A percentile compares a stretch with the other conserved stretches of the same genome.
Conservation (phyloP, 2,113 vertebrate genomes). For the Aplodontia rufa region DNA sequence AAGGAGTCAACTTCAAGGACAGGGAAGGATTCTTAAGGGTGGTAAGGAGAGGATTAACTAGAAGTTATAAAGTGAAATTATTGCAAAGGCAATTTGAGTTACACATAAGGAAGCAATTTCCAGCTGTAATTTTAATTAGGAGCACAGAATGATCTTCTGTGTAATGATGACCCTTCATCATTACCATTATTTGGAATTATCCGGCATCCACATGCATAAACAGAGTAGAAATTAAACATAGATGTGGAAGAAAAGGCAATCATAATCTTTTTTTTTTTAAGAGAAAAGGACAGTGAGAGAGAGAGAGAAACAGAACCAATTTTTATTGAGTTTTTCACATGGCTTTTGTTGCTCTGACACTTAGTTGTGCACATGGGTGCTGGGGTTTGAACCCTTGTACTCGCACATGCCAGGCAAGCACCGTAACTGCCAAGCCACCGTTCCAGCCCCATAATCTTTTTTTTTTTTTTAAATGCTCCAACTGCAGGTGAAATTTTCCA, state of each 20-base stretch:
- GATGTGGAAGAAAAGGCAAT: neutral
- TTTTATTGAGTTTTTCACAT: no score
- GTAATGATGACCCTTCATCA: conserved; percentile 64
- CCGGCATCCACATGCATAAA: conserved; percentile 51
- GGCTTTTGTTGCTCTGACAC: no score
- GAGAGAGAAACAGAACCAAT: no score
- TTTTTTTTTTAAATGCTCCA: neutral
- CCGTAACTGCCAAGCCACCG: no score
- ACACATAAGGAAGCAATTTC: conserved; percentile 79
- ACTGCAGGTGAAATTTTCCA: conserved; percentile 51
- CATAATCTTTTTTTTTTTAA: neutral
- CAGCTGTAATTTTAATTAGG: conserved; percentile 77
- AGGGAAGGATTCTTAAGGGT: conserved; percentile 59
- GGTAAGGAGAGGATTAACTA: conserved; percentile 72
- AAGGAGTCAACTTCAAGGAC: conserved; percentile 74
- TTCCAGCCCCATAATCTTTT: no score
- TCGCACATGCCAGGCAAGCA: no score
- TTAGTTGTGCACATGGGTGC: no score
- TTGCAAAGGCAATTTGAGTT: conserved; percentile 52
- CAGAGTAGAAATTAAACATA: conserved; percentile 52
- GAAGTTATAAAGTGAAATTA: conserved; percentile 74
- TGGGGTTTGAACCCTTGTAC: no score
- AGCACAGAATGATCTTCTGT: conserved; percentile 62
- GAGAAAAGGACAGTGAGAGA: no score
- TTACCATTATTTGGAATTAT: conserved; percentile 54